These are phyloP conservation scores for Trissolcus brochymenae DNA, from an alignment of 2,888 invertebrate species.

Conservation along the genomic window DNA sequence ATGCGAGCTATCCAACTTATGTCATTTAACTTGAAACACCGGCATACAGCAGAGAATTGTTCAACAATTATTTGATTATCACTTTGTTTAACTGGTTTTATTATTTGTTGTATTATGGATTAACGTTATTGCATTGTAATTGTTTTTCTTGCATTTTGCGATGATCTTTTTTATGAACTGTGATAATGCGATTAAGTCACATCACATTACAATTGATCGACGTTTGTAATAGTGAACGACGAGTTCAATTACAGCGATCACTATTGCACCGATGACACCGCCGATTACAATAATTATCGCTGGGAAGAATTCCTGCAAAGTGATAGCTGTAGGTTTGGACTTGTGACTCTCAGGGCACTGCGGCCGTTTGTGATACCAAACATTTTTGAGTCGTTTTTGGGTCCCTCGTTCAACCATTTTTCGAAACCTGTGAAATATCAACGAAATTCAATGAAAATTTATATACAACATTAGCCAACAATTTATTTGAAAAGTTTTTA, in stretches of 20 bases:
- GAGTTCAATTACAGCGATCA: neutral
- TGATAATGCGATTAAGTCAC: neutral
- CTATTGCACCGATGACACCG: neutral
- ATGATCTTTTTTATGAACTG: neutral
- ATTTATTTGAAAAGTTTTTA: neutral
- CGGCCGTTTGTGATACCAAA: constrained; percentile 56
- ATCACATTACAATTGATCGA: neutral
- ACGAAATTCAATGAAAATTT: too few species aligned
- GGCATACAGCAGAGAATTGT: too few species aligned
- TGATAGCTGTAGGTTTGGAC: constrained; percentile 62
- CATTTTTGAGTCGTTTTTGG: neutral
- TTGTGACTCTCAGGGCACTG: constrained; percentile 65
- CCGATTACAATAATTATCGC: constrained; percentile 27
- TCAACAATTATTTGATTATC: too few species aligned
- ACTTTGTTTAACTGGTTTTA: too few species aligned
- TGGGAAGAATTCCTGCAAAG: constrained; percentile 64
- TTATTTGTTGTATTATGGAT: too few species aligned
- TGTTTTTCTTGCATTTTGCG: too few species aligned
- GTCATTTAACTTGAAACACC: too few species aligned
- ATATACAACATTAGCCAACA: too few species aligned
- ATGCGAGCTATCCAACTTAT: too few species aligned
- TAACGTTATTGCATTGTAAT: too few species aligned
- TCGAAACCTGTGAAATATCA: neutral
- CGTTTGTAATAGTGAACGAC: neutral
- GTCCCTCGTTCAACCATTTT: neutral